phyloP scores from a whole-genome alignment of 2,888 invertebrate genomes.

The Hartigia nigra region DNA sequence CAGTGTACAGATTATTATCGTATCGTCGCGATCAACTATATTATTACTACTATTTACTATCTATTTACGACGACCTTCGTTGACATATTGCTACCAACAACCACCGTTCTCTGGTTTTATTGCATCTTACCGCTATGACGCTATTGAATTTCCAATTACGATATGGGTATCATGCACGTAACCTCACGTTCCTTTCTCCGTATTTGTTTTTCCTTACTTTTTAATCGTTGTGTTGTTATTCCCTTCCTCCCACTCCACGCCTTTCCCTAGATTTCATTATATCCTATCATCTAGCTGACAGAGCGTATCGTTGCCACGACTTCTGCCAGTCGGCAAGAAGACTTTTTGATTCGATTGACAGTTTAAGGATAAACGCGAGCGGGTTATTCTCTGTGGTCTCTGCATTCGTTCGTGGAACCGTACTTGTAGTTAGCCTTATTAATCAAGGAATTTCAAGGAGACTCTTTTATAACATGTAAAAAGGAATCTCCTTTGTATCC shows the following conservation, averaged over 20 bases:
- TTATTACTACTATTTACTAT: neutral
- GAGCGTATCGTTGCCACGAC: neutral
- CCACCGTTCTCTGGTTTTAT: neutral
- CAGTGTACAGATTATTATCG: constrained; percentile 20
- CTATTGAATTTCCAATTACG: neutral
- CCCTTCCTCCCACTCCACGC: neutral
- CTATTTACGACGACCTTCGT: neutral
- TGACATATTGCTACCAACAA: neutral
- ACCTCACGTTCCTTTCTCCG: neutral
- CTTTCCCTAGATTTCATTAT: neutral
- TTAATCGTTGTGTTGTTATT: too few species aligned
- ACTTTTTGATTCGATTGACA: neutral
- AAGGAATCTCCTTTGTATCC: neutral
- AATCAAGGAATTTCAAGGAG: neutral
- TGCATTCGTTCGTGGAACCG: neutral
- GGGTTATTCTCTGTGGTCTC: neutral
- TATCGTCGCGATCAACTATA: neutral
- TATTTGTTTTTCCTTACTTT: neutral
- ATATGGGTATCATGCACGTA: neutral
- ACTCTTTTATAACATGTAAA: neutral
- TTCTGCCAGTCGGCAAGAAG: neutral
- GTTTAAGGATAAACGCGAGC: neutral
- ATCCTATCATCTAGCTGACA: neutral
- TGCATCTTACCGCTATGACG: neutral
- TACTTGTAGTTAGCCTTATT: neutral